These are phyloP conservation scores for Melipona beecheii DNA, from an alignment of 2,888 invertebrate genomes.

Conservation along the genomic window DNA sequence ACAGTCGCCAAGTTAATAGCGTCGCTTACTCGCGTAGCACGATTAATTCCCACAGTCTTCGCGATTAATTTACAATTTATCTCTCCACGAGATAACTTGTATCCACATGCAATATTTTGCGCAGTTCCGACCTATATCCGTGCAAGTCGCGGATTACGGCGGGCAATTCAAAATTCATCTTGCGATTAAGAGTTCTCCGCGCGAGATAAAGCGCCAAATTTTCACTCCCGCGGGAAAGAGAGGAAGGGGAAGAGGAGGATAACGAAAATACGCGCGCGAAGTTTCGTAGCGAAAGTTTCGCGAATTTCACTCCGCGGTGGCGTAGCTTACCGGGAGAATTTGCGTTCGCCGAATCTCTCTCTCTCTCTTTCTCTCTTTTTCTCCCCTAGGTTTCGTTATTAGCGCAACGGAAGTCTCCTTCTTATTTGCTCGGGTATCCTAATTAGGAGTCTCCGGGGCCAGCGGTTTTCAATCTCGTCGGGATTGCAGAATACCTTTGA, in stretches of 20 bases:
- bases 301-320: background rate
- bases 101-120: too few species aligned
- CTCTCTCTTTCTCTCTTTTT: background rate
- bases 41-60: background rate
- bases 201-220: background rate
- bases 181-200: background rate
- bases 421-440: conserved; percentile 31
- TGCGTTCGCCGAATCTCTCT: conserved; percentile 11
- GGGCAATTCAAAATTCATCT: conserved; percentile 9
- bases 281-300: conserved; percentile 12
- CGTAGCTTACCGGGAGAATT: background rate
- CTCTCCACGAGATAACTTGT: too few species aligned
- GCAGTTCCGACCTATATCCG: background rate
- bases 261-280: background rate
- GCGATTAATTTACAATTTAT: background rate
- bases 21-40: background rate
- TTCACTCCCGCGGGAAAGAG: conserved; percentile 6
- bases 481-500: conserved; percentile 8
- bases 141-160: background rate
- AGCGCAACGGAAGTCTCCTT: conserved; percentile 13
- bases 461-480: conserved; percentile 11
- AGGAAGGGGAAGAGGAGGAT: too few species aligned
- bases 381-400: conserved; percentile 28
- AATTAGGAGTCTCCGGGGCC: conserved; percentile 26
- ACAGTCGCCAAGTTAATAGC: background rate